Evolutionary conservation across 2,797 vertebrate species (phyloP), one percentile per base, ranked within the genome.

Genomic region (Bradypus variegatus): DNA sequence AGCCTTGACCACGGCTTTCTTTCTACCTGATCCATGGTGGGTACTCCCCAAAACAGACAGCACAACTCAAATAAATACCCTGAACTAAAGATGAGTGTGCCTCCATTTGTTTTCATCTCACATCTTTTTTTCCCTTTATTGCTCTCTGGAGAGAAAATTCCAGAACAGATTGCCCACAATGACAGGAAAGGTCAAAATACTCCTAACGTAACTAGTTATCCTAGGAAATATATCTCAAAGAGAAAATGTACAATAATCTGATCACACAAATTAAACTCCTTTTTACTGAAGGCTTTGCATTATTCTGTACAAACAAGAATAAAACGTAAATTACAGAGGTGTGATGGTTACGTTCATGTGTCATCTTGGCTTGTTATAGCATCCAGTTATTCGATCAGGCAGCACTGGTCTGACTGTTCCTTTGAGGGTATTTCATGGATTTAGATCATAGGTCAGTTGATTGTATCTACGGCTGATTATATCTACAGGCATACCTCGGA

Each of bases 111-210:
- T 87, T 72, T 90, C 80, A 90, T 48, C 58, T 93, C 78, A 65
- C 50, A 58, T 13, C 48, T 45, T 45, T 38, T 62, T 70, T 87
- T 77, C 55, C 58, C 48, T 50, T 69, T 10, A 88, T 33, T 83
- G 55, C 82, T 69, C 87, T 78, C 77, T 88, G 50, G 31, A 62
- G 81, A 73, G 64, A 89, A 93, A 89, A 86, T 70, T 27, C 70
- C 86, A 86, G 62, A 81, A 81, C n/a, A 77, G 33, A 89, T 8
- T 60, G 29, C 65, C 60, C 65, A 78, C 36, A 93, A 83, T 70
- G 85, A 85, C 36, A 72, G 36, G 75, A 69, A 73, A 82, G 64
- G 64, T 78, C 55, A 90, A 88, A 81, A 86, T 10, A 45, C 48
- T 82, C 27, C 25, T 73, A 84, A 78, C 58, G 2, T 64, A 89